These are phyloP conservation scores for Lottia scabra DNA, from an alignment of 2,888 invertebrate genomes.

Conservation along the genomic window DNA sequence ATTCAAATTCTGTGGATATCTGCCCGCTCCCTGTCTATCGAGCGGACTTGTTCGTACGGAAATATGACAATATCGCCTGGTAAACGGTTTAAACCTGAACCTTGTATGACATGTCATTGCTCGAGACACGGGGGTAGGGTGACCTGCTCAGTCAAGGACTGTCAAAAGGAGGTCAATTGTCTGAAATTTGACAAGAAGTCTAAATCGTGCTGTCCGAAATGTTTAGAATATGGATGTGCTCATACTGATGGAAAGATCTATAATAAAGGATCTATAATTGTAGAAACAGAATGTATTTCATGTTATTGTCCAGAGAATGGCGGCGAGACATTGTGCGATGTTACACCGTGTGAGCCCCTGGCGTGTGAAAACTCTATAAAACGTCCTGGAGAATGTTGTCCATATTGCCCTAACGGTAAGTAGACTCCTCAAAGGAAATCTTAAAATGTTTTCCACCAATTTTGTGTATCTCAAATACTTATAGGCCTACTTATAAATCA, in stretches of 20 bases:
- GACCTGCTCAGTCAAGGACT: slow-evolving; percentile 26
- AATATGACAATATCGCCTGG: slow-evolving; percentile 18
- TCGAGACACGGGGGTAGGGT: slow-evolving; percentile 21
- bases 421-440: no score
- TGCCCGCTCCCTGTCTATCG: neutral
- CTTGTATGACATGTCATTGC: slow-evolving; percentile 32
- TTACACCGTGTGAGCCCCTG: slow-evolving; percentile 5
- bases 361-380: slow-evolving; percentile 5
- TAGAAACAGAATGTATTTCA: neutral
- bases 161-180: slow-evolving; percentile 26
- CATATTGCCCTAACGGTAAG: slow-evolving; percentile 13
- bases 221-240: slow-evolving; percentile 29
- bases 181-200: slow-evolving; percentile 20
- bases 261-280: neutral
- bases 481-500: no score
- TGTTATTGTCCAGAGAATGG: slow-evolving; percentile 19
- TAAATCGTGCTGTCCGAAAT: slow-evolving; percentile 24
- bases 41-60: slow-evolving; percentile 16
- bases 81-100: slow-evolving; percentile 28
- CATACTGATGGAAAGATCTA: slow-evolving; percentile 22
- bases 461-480: no score
- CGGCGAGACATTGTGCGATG: slow-evolving; percentile 12
- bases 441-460: no score
- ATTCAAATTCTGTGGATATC: neutral
- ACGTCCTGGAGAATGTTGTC: slow-evolving; percentile 5